These are phyloP conservation scores for Aepyceros melampus DNA, from an alignment of 2,113 vertebrate genomes.

Conservation along the genomic window DNA sequence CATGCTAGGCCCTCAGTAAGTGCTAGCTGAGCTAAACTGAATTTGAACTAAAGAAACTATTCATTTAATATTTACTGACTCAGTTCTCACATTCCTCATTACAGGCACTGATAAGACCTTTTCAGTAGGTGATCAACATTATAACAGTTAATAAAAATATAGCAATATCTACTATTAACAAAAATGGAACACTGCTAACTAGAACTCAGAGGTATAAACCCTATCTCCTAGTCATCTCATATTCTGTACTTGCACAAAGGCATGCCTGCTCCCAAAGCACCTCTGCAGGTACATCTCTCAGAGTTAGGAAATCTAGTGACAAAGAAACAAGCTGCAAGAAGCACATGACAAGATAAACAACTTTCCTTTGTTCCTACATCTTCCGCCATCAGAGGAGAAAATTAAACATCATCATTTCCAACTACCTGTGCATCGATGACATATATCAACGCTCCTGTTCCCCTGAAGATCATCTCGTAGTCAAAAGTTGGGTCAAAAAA, in stretches of 20 bases:
- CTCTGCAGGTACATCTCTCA: background rate
- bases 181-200: background rate
- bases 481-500: conserved; percentile 99
- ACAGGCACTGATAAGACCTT: background rate
- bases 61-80: background rate
- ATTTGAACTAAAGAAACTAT: conserved; percentile 31
- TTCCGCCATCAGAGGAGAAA: conserved; percentile 11
- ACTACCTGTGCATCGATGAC: conserved; percentile 98
- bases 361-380: background rate
- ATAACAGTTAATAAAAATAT: background rate
- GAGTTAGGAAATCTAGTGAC: background rate
- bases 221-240: background rate
- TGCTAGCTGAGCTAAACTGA: background rate
- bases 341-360: background rate
- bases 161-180: background rate
- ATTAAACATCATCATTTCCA: conserved; percentile 21
- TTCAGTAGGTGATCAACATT: background rate
- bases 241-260: background rate
- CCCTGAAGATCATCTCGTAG: conserved; percentile 99
- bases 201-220: background rate
- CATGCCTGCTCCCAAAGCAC: background rate
- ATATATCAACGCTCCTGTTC: conserved; percentile 97
- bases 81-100: background rate
- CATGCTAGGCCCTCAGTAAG: background rate
- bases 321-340: background rate